Evolutionary conservation across 53 echinoderm and acorn worm genomes (phyloP), one percentile per base, ranked within the genome.

Genomic region (Luidia sarsii): DNA sequence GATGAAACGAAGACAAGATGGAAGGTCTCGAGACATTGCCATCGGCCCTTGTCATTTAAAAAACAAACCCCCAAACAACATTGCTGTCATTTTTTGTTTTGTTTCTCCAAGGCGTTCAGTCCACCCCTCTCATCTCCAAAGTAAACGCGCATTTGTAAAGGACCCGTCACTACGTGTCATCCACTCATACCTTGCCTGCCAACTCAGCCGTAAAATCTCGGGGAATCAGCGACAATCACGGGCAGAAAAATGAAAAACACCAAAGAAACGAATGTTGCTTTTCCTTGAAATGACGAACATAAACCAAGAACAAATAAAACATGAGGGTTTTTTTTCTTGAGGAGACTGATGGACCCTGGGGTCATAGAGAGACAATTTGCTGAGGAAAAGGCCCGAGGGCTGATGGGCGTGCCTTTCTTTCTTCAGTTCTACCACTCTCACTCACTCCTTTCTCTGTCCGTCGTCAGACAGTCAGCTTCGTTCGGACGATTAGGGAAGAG

Each of bases 171-270:
- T 5, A 39, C 11, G 45, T 60, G 61, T 77, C 77, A 18, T 14
- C 1, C 33, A 32, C n/a, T 4, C 19, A 36, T 77, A 61, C 61
- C 77, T 61, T 77, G 60, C 35, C 60, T 77, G 77, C 59, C 46
- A 55, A 77, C 15, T 77, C 77, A 77, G 43, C 77, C 77, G 43
- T 77, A 18, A 77, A 77, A 46, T 77, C 37, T 77, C n/a, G 60
- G 41, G 37, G 45, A 41, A 60, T 77, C 77, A 77, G 60, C 57
- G 28, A 75, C 55, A 38, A 25, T 35, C 20, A 32, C 34, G 7
- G 34, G 30, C 33, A 62, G 27, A 62, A 65, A 65, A 33, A 35
- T 21, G 11, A 41, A 41, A 41, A 6, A 41, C n/a, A n/a, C 33
- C 29, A 25, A 32, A 56, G 8, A 21, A 31, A 1, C 21, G 18